Conservation (phyloP, 2,888 invertebrate genomes). For the Epirrita christyi region DNA sequence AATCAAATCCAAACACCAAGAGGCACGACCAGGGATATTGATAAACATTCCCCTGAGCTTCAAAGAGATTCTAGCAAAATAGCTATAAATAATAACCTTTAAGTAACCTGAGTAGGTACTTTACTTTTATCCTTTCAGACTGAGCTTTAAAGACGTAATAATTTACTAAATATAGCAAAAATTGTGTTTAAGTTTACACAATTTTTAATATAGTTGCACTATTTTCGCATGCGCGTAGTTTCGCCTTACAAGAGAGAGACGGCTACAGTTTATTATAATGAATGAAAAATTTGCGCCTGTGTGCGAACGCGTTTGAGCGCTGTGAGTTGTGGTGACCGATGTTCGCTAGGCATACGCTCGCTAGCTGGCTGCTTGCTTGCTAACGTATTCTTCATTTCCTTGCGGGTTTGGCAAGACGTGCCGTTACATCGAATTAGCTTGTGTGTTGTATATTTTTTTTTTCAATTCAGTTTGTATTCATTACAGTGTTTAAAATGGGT, state of each 20-base stretch:
- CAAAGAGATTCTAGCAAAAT: neutral
- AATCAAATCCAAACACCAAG: slow-evolving; percentile 81
- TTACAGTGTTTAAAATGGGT: slow-evolving; percentile 65
- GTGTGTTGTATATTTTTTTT: slow-evolving; percentile 53
- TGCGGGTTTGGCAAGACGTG: slow-evolving; percentile 73
- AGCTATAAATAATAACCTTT: no score
- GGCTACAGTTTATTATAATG: slow-evolving; percentile 70
- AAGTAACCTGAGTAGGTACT: no score
- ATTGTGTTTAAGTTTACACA: slow-evolving; percentile 1
- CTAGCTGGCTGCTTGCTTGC: slow-evolving; percentile 33
- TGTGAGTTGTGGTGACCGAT: slow-evolving; percentile 42
- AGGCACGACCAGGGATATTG: slow-evolving; percentile 85
- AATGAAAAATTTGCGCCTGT: slow-evolving; percentile 74
- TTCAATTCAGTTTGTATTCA: slow-evolving; percentile 40
- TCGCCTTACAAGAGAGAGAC: slow-evolving; percentile 61
- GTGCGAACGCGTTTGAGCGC: slow-evolving; percentile 58
- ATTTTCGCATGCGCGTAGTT: slow-evolving; percentile 43
- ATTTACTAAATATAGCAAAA: no score
- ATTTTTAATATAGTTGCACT: slow-evolving; percentile 41
- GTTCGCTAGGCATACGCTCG: slow-evolving; percentile 40
- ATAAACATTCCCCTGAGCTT: slow-evolving; percentile 30
- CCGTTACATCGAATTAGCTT: slow-evolving; percentile 50
- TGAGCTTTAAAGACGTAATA: neutral
- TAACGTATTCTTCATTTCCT: slow-evolving; percentile 71
- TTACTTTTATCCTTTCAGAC: neutral